Conservation (phyloP, 2,888 invertebrate genomes). For the Tenthredo distinguenda region DNA sequence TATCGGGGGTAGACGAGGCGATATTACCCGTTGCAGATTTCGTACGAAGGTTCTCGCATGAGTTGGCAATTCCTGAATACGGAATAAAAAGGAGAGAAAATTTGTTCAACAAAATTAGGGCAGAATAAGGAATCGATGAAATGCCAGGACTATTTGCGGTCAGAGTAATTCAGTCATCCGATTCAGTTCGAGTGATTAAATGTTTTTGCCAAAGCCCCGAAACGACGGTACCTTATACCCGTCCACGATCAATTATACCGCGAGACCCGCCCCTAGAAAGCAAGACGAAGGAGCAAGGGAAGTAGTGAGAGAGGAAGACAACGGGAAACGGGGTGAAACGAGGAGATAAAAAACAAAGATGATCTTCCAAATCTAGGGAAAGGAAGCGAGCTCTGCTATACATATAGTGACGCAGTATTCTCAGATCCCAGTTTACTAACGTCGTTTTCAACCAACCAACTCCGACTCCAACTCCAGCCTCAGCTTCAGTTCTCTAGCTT, state of each 20-base stretch:
- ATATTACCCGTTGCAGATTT: neutral
- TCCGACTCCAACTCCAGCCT: neutral
- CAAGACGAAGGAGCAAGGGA: neutral
- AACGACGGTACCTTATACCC: neutral
- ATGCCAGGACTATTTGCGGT: neutral
- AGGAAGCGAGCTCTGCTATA: neutral
- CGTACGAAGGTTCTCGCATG: neutral
- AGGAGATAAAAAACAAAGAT: constrained; percentile 27
- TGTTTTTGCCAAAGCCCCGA: constrained; percentile 49
- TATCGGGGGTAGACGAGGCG: neutral
- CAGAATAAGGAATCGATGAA: neutral
- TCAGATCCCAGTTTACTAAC: neutral
- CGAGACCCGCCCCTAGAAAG: constrained; percentile 28
- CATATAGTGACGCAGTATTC: constrained; percentile 27
- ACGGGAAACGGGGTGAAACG: neutral
- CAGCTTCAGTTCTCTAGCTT: neutral
- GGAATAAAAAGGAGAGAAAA: neutral
- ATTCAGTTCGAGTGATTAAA: constrained; percentile 50
- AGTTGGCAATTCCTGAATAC: neutral
- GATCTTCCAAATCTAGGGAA: constrained; percentile 33
- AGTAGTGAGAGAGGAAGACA: neutral
- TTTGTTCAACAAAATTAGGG: neutral
- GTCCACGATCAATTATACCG: constrained; percentile 46
- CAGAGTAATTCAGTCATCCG: constrained; percentile 27
- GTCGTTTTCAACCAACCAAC: constrained; percentile 11